Conservation (phyloP, 2,113 vertebrate genomes). For the Strix uralensis region DNA sequence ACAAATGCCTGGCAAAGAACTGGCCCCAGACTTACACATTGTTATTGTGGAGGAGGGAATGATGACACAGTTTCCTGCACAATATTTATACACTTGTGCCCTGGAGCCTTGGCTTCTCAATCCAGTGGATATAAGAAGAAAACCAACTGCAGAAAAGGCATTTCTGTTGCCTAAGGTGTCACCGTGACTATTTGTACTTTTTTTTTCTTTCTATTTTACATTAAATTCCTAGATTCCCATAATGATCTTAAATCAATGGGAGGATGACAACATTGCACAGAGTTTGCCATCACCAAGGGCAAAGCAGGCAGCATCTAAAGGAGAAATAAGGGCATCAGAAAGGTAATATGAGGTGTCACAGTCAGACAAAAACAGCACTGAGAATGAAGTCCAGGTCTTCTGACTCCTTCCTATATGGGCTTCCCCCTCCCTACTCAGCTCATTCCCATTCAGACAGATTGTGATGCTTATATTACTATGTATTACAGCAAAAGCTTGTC, state of each 20-base stretch:
- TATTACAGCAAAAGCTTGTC: not conserved
- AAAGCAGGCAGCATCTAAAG: not conserved
- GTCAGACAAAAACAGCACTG: not conserved
- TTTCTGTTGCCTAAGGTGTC: constrained; percentile 2
- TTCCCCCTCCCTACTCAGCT: not conserved
- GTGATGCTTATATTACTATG: not conserved
- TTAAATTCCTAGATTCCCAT: not conserved
- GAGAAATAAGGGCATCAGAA: not conserved
- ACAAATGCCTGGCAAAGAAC: constrained; percentile 36
- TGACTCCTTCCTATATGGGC: not conserved
- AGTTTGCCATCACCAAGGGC: not conserved
- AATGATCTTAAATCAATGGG: not conserved
- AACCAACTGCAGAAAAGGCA: not conserved
- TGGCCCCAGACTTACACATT: constrained; percentile 6
- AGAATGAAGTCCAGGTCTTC: not conserved
- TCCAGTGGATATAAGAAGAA: not conserved
- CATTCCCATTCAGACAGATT: not conserved
- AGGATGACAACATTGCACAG: not conserved
- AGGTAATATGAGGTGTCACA: not conserved
- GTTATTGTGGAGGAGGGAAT: constrained; percentile 27
- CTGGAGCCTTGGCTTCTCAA: constrained; percentile 23
- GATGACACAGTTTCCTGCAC: constrained; percentile 51
- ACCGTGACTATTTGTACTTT: not conserved
- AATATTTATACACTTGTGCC: constrained; percentile 33
- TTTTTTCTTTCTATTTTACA: not conserved